Percentiles rank a stretch among this genome's conserved stretches.
These are phyloP conservation scores for Monochamus alternatus DNA, from an alignment of 2,888 invertebrate species.

Conservation along the genomic window DNA sequence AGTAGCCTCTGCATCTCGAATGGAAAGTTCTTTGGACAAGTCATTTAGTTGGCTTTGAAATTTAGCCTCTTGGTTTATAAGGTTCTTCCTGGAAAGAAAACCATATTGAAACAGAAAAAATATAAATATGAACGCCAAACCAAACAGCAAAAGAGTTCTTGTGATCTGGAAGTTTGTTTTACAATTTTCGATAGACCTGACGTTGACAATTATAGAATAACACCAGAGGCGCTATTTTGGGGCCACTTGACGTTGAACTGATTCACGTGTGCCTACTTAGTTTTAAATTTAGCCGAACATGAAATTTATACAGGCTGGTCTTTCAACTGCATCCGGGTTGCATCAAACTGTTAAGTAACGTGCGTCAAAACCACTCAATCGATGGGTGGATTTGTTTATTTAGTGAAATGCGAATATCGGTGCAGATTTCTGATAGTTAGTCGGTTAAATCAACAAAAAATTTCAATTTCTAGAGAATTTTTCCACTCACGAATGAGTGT, in stretches of 20 bases:
- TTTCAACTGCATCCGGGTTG: constrained; percentile 47
- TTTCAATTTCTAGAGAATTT: too few relatives aligned
- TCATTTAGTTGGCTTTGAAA: constrained; percentile 76
- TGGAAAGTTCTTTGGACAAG: constrained; percentile 74
- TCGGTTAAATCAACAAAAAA: too few relatives aligned
- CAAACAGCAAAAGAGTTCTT: too few relatives aligned
- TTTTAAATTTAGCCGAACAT: constrained; percentile 47
- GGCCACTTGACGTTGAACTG: constrained; percentile 51
- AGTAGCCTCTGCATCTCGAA: constrained; percentile 75
- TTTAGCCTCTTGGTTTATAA: constrained; percentile 76
- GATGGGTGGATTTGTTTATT: not conserved
- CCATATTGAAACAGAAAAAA: not conserved
- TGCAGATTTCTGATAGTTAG: too few relatives aligned
- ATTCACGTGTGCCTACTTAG: constrained; percentile 53
- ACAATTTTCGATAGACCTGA: not conserved
- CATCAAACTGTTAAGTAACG: constrained; percentile 17
- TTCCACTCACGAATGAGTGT: too few relatives aligned
- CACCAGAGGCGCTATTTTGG: constrained; percentile 43
- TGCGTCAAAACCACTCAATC: constrained; percentile 27
- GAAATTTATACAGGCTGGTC: constrained; percentile 32
- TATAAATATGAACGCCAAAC: too few relatives aligned
- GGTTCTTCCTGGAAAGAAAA: constrained; percentile 74
- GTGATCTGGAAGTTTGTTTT: not conserved
- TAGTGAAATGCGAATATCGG: not conserved
- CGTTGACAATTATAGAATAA: not conserved